phyloP scores from a whole-genome alignment of 2,888 invertebrate species.

The Uropetala carovei region DNA sequence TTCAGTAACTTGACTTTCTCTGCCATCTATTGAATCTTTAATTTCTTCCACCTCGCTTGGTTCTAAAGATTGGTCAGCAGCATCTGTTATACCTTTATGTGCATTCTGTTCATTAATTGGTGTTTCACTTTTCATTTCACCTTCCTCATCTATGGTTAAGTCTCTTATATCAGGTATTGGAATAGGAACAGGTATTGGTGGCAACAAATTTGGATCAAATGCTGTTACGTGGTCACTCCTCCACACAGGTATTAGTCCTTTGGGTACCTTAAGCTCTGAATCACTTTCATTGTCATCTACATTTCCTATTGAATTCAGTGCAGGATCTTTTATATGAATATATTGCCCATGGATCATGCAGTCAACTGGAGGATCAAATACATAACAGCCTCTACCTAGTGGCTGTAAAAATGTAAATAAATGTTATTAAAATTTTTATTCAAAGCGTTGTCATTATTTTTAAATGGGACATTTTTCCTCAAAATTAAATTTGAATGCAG shows the following conservation, averaged over 20 bases:
- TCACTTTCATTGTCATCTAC: conserved; percentile 72
- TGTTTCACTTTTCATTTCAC: not conserved
- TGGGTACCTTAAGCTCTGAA: conserved; percentile 66
- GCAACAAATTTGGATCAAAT: conserved; percentile 83
- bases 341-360: conserved; percentile 87
- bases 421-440: not conserved
- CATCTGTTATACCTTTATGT: not conserved
- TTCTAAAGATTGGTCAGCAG: not conserved
- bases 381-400: conserved; percentile 85
- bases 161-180: conserved; percentile 22
- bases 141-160: not conserved
- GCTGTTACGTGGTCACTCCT: conserved; percentile 82
- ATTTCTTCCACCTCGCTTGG: not conserved
- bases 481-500: not conserved
- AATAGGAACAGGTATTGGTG: conserved; percentile 74
- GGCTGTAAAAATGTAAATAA: conserved; percentile 74
- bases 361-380: conserved; percentile 81
- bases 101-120: not conserved
- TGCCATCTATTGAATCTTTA: conserved; percentile 8
- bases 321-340: conserved; percentile 79
- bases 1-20: not conserved
- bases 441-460: not conserved
- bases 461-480: not conserved
- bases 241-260: conserved; percentile 79
- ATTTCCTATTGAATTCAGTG: conserved; percentile 76